Conservation (phyloP, 2,113 vertebrate species). For the Macrotus californicus region DNA sequence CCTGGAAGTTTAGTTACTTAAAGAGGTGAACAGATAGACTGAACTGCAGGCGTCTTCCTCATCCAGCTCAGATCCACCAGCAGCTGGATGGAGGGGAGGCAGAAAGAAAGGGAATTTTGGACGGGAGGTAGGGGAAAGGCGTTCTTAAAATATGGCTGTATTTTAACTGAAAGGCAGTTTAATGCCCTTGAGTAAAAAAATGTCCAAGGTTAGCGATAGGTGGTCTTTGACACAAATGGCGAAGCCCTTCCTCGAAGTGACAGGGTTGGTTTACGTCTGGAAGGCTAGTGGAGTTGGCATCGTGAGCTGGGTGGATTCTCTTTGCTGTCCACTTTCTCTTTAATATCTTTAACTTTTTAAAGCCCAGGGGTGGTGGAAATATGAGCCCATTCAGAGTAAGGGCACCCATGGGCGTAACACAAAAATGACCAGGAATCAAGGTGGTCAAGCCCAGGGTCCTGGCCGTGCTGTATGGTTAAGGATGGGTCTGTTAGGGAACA, state of each 20-base stretch:
- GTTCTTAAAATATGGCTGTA: background rate
- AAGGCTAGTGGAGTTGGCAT: background rate
- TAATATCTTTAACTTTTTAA: background rate
- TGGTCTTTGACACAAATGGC: background rate
- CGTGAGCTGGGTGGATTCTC: background rate
- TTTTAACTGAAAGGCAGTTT: background rate
- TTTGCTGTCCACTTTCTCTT: background rate
- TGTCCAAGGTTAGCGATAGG: background rate
- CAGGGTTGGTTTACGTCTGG: background rate
- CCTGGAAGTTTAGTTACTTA: background rate
- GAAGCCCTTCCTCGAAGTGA: background rate
- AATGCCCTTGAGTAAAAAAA: background rate
- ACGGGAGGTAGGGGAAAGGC: background rate
- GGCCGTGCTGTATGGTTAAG: background rate
- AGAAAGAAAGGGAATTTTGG: background rate
- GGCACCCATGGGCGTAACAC: background rate
- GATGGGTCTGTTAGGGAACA: background rate
- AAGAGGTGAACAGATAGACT: background rate
- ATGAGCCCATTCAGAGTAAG: no score
- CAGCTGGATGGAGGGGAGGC: background rate
- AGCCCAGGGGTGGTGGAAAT: background rate
- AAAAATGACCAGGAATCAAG: background rate
- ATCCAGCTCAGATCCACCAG: background rate
- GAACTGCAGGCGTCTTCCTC: background rate
- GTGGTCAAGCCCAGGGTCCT: background rate